Evolutionary conservation across 2,888 invertebrate genomes (phyloP).

Genomic region (Girardia tigrina): DNA sequence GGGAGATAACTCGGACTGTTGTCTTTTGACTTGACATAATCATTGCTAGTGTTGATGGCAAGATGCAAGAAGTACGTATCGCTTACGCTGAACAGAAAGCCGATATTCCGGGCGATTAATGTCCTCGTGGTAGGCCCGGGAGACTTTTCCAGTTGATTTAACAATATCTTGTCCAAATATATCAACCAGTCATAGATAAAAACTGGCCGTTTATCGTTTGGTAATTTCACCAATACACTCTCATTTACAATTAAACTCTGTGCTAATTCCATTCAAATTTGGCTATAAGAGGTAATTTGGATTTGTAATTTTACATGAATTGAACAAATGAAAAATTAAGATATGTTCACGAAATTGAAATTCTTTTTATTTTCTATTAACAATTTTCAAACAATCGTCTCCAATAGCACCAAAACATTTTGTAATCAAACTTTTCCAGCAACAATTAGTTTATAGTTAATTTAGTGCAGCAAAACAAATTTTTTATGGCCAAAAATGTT

Average conservation of each 20-base stretch:
- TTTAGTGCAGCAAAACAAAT: too few species aligned
- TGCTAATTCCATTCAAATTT: slow-evolving; percentile 68
- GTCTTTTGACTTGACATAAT: slow-evolving; percentile 85
- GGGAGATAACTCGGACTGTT: slow-evolving; percentile 87
- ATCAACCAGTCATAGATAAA: slow-evolving; percentile 96
- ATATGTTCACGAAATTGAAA: too few species aligned
- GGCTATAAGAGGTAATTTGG: too few species aligned
- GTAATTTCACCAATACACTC: slow-evolving; percentile 75
- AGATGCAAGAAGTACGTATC: slow-evolving; percentile 90
- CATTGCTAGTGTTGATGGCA: slow-evolving; percentile 92
- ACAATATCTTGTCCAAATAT: slow-evolving; percentile 81
- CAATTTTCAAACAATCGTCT: too few species aligned
- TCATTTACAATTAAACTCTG: slow-evolving; percentile 88
- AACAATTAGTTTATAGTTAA: too few species aligned
- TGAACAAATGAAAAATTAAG: too few species aligned
- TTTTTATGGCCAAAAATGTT: too few species aligned
- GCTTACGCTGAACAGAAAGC: slow-evolving; percentile 85
- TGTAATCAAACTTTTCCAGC: too few species aligned
- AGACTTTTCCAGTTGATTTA: slow-evolving; percentile 67
- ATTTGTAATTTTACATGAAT: too few species aligned
- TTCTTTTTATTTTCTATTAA: too few species aligned
- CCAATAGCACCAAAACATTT: too few species aligned
- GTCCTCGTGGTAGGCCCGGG: slow-evolving; percentile 84
- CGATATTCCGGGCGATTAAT: slow-evolving; percentile 73
- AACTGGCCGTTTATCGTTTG: slow-evolving; percentile 80